Evolutionary conservation across 2,797 vertebrate genomes (phyloP), one percentile per base, ranked within the genome.

Genomic region (Mycteria americana): DNA sequence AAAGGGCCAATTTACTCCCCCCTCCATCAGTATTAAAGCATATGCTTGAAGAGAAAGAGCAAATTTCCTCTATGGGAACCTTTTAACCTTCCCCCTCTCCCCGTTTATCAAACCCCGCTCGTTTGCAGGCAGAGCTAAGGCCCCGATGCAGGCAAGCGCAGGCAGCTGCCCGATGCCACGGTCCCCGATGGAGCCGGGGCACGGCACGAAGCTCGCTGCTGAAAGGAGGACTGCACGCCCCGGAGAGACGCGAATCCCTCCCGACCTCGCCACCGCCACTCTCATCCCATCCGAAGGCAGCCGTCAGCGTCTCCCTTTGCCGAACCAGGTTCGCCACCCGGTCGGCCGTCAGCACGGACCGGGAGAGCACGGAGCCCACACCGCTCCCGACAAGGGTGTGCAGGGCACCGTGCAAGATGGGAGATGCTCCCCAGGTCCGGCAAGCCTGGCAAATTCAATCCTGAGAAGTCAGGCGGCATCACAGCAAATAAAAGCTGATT

Each of bases 1-100:
- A 91, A 97, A 96, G 85, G 54, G 93, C 92, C 31, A 60, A 93
- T 95, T 94, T 88, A 79, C 76, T 87, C 92, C 94, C 87, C 50
- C 28, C 48, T 73, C 57, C 70, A 70, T 11, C 80, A 64, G 77
- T 7, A n/a, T 9, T 27, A 11, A 75, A 88, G 79, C 7, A 0
- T 64, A 65, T 17, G 69, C 51, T 88, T 23, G 24, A 79, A 57
- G 41, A 73, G 53, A 81, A 78, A 70, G 35, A 72, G n/a, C 9
- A 31, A 59, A 48, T 88, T 79, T 74, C 70, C 63, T 85, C 50
- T 24, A 2, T 57, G 77, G 39, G 68, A 79, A 83, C 67, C 75
- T 87, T 74, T 91, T 18, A 53, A 80, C 76, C 81, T 88, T 33
- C 51, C 37, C 13, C 59, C 9, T 54, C 57, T 85, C 72, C 78